These are phyloP conservation scores for Xylophagus ater DNA, from an alignment of 2,888 invertebrate genomes.

Conservation along the genomic window DNA sequence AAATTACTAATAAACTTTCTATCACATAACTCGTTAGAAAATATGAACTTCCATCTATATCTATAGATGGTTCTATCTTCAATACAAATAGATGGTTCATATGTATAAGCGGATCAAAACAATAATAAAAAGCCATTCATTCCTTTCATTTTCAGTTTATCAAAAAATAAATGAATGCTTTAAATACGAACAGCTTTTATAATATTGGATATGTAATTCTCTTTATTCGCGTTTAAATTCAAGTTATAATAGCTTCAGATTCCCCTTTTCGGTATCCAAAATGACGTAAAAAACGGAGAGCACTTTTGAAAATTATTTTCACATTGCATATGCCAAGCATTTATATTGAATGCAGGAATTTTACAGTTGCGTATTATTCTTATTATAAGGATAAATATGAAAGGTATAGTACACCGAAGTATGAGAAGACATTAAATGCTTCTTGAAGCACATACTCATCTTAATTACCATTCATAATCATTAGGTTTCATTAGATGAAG, in stretches of 20 bases:
- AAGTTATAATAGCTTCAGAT: conserved; percentile 5
- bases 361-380: background rate
- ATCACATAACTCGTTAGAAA: no score
- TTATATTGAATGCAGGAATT: background rate
- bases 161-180: no score
- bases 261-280: conserved; percentile 1
- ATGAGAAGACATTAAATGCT: conserved; percentile 8
- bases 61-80: no score
- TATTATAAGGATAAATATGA: background rate
- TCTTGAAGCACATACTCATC: conserved; percentile 13
- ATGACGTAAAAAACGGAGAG: conserved; percentile 2
- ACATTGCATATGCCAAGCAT: conserved; percentile 9
- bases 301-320: conserved; percentile 12
- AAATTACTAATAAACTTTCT: no score
- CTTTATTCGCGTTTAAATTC: conserved; percentile 9
- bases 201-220: conserved; percentile 11
- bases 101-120: no score
- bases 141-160: no score
- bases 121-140: no score
- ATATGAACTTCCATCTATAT: no score
- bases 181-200: no score
- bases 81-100: no score
- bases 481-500: conserved; percentile 13
- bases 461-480: conserved; percentile 19
- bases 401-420: background rate